Conservation (phyloP, 2,888 invertebrate genomes). For the Chesias legatella region DNA sequence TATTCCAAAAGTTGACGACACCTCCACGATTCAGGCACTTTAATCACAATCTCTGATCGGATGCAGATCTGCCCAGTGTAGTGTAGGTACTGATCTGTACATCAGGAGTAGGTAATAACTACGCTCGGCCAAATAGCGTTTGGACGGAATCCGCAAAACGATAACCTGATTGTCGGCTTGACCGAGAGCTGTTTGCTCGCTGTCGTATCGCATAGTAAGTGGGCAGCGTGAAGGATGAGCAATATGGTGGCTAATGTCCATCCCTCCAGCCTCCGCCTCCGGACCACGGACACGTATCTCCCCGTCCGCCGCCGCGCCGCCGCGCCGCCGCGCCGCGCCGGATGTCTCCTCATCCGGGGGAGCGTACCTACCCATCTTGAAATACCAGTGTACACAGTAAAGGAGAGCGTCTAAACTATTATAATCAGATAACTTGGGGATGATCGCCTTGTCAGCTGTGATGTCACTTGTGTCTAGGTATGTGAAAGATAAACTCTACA, state of each 20-base stretch:
- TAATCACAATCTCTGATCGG: constrained; percentile 4
- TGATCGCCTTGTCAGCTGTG: no score
- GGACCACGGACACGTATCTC: background rate
- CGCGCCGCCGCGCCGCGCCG: background rate
- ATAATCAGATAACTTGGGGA: no score
- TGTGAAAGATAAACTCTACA: no score
- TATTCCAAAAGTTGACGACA: constrained; percentile 2
- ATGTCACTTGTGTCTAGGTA: no score
- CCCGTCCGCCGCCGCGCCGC: background rate
- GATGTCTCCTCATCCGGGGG: no score
- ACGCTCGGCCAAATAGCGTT: background rate
- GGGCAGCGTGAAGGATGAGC: constrained; percentile 8
- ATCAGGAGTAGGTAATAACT: background rate
- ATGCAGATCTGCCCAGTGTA: background rate
- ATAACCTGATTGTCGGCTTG: constrained; percentile 22
- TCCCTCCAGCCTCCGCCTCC: constrained; percentile 15
- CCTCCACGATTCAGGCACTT: constrained; percentile 2
- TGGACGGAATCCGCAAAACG: constrained; percentile 2
- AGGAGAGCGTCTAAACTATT: no score
- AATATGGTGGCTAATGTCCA: constrained; percentile 18
- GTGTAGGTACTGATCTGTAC: constrained; percentile 1
- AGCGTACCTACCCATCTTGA: no score
- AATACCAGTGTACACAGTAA: no score
- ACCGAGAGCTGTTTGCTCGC: constrained; percentile 11
- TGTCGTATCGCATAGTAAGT: constrained; percentile 5